A percentile compares a stretch with the other conserved stretches of the same genome.
These are phyloP conservation scores for Pocota personata DNA, from an alignment of 2,888 invertebrate genomes.

Conservation along the genomic window DNA sequence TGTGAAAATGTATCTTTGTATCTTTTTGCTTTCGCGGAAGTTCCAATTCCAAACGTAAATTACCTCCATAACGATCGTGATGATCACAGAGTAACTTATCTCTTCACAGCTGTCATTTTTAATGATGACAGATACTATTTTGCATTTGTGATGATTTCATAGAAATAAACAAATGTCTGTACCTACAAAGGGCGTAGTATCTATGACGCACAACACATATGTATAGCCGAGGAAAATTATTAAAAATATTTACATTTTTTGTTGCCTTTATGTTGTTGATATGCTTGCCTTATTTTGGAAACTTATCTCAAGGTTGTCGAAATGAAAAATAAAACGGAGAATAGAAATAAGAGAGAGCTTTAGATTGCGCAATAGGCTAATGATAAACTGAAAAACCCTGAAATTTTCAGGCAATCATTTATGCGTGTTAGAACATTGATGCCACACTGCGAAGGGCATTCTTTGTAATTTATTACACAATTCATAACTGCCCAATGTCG, in stretches of 20 bases:
- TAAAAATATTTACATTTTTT: conserved; percentile 13
- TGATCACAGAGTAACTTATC: conserved; percentile 13
- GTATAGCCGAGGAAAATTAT: background rate
- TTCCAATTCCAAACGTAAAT: conserved; percentile 65
- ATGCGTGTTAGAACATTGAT: conserved; percentile 22
- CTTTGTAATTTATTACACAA: conserved; percentile 28
- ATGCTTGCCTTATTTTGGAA: conserved; percentile 51
- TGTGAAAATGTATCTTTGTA: conserved; percentile 30
- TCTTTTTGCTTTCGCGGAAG: conserved; percentile 44
- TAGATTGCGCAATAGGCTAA: conserved; percentile 3
- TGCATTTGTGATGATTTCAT: conserved; percentile 57
- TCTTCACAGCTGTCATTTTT: conserved; percentile 57
- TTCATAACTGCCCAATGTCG: conserved; percentile 2
- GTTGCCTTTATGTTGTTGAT: conserved; percentile 5
- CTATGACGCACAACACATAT: background rate
- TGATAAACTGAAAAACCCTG: conserved; percentile 21
- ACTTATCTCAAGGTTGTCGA: conserved; percentile 59
- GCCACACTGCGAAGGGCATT: background rate
- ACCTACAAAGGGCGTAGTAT: conserved; percentile 29
- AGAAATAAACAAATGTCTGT: conserved; percentile 1
- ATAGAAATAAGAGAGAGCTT: background rate
- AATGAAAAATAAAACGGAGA: background rate
- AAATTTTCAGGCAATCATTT: conserved; percentile 2
- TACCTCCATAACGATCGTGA: conserved; percentile 42
- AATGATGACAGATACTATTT: conserved; percentile 69